A percentile compares a stretch with the other conserved stretches of the same genome.
Conservation (phyloP, 2,113 vertebrate species). For the Odocoileus hemionus region DNA sequence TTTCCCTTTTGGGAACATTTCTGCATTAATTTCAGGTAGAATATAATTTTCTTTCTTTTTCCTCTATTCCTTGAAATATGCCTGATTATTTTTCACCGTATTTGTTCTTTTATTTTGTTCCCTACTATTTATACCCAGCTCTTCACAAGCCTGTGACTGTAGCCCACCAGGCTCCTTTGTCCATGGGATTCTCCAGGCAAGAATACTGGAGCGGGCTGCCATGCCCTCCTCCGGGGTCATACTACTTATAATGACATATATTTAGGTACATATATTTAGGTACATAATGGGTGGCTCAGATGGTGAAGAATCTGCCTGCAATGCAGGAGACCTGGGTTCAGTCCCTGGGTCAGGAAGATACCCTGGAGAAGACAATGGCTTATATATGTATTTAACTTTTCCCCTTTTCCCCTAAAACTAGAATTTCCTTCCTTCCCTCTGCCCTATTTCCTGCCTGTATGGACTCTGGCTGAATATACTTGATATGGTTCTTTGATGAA, state of each 20-base stretch:
- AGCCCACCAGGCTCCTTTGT: neutral
- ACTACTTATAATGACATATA: neutral
- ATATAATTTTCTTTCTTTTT: neutral
- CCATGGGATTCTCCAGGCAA: neutral
- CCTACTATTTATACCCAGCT: neutral
- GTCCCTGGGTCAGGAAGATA: neutral
- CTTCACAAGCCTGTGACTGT: neutral
- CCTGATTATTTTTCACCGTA: neutral
- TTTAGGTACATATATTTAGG: neutral
- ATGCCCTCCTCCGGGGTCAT: neutral
- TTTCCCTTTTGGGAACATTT: neutral
- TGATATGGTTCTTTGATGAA: neutral
- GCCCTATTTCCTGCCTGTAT: neutral
- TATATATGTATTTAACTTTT: neutral
- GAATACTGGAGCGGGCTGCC: neutral
- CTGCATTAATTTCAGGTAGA: neutral
- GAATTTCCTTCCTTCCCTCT: neutral
- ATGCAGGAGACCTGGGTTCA: neutral
- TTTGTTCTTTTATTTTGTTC: neutral
- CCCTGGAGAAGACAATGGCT: neutral
- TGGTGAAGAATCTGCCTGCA: neutral
- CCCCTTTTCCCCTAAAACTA: neutral
- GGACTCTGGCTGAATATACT: neutral
- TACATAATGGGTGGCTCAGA: neutral
- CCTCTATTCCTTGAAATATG: neutral